A percentile compares a stretch with the other conserved stretches of the same genome.
These are phyloP conservation scores for Amiota communis DNA, from an alignment of 2,888 invertebrate genomes.

Conservation along the genomic window DNA sequence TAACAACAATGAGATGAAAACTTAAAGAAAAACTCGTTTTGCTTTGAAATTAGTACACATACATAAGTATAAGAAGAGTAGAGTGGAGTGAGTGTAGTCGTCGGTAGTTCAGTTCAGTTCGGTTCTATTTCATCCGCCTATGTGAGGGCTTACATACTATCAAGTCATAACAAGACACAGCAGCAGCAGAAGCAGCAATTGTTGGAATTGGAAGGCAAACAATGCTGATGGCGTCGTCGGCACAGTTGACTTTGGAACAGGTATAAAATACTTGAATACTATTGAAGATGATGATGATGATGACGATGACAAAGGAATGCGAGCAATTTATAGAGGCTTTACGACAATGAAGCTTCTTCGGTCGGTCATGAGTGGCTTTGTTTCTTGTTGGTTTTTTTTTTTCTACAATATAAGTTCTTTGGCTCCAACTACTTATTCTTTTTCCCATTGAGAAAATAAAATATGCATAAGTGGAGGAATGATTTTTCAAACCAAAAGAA, in stretches of 20 bases:
- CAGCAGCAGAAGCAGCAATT: not conserved
- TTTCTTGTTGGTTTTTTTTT: not conserved
- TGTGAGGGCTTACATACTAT: too few species aligned
- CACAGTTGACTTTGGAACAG: constrained; percentile 20
- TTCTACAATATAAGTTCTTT: not conserved
- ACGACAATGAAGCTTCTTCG: constrained; percentile 14
- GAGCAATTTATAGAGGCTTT: constrained; percentile 49
- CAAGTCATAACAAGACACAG: not conserved
- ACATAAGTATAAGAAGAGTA: not conserved
- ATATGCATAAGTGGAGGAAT: constrained; percentile 56
- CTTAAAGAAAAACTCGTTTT: constrained; percentile 24
- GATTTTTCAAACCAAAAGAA: constrained; percentile 50
- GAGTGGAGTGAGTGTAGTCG: too few species aligned
- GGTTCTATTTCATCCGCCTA: too few species aligned
- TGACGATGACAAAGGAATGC: constrained; percentile 53
- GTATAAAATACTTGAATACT: constrained; percentile 23
- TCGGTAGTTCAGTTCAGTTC: too few species aligned
- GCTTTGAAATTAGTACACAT: constrained; percentile 22
- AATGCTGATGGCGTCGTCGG: not conserved
- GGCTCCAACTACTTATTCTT: not conserved
- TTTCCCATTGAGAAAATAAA: constrained; percentile 57
- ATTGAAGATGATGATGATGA: constrained; percentile 16
- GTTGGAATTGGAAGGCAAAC: not conserved
- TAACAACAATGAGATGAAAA: not conserved
- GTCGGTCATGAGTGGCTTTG: constrained; percentile 13